These are phyloP conservation scores for Rhinolophus ferrumequinum DNA, from an alignment of 2,113 vertebrate genomes.

Conservation along the genomic window DNA sequence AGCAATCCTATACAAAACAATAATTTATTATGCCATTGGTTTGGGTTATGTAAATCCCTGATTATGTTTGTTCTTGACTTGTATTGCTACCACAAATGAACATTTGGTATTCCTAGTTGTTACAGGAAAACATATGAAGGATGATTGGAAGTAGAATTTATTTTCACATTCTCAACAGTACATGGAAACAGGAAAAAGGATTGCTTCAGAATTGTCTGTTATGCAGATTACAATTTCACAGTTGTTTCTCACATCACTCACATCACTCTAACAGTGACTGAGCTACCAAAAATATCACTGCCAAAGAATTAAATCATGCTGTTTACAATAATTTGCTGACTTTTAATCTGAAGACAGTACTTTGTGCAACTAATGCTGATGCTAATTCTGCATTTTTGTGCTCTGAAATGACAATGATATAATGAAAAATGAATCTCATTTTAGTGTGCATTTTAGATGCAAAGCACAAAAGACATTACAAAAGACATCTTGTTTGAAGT, in stretches of 20 bases:
- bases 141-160: background rate
- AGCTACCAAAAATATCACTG: constrained; percentile 61
- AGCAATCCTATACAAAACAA: background rate
- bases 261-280: constrained; percentile 22
- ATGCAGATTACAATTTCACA: constrained; percentile 61
- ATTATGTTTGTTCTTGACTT: constrained; percentile 44
- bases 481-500: constrained; percentile 59
- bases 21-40: background rate
- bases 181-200: constrained; percentile 55
- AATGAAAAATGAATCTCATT: constrained; percentile 76
- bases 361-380: constrained; percentile 84
- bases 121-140: background rate
- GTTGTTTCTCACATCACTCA: constrained; percentile 43
- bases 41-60: background rate
- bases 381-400: constrained; percentile 81
- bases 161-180: constrained; percentile 53
- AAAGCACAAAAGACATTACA: constrained; percentile 69
- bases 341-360: constrained; percentile 81
- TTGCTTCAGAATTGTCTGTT: constrained; percentile 26
- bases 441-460: constrained; percentile 68
- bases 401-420: constrained; percentile 81
- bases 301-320: constrained; percentile 78
- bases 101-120: constrained; percentile 34
- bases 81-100: constrained; percentile 22
- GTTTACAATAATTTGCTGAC: constrained; percentile 81